phyloP scores from a whole-genome alignment of 2,113 vertebrate species.

The Lipotes vexillifer region DNA sequence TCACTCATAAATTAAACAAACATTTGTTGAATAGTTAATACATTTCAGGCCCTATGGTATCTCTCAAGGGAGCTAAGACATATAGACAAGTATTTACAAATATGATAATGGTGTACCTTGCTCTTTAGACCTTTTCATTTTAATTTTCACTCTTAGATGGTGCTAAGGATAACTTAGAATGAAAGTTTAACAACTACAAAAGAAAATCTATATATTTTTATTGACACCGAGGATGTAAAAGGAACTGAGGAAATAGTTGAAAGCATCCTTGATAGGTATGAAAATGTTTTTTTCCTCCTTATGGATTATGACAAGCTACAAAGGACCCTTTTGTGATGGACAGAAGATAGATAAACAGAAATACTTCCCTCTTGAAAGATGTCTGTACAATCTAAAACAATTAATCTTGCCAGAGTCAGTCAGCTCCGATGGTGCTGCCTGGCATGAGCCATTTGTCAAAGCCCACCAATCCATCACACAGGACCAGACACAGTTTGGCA shows the following conservation, averaged over 20 bases:
- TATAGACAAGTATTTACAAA: background rate
- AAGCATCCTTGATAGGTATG: background rate
- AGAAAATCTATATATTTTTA: background rate
- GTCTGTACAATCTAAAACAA: constrained; percentile 47
- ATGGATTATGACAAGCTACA: constrained; percentile 47
- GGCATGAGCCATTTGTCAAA: constrained; percentile 74
- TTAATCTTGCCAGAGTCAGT: constrained; percentile 70
- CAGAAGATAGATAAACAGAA: constrained; percentile 64
- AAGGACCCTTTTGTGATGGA: background rate
- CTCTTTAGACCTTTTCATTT: background rate
- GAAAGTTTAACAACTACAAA: background rate
- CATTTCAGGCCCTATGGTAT: background rate
- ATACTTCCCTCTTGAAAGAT: constrained; percentile 67
- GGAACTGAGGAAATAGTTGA: background rate
- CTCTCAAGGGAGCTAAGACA: background rate
- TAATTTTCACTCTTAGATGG: background rate
- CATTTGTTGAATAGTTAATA: background rate
- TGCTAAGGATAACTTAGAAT: background rate
- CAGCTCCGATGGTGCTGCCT: constrained; percentile 53
- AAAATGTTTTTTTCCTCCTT: constrained; percentile 35
- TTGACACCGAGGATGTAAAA: background rate
- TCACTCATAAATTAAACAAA: background rate
- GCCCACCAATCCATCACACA: constrained; percentile 69
- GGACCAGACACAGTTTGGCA: constrained; percentile 31
- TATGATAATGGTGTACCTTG: background rate